Conservation (phyloP, 2,797 vertebrate species). For the Epinephelus malabaricus region DNA sequence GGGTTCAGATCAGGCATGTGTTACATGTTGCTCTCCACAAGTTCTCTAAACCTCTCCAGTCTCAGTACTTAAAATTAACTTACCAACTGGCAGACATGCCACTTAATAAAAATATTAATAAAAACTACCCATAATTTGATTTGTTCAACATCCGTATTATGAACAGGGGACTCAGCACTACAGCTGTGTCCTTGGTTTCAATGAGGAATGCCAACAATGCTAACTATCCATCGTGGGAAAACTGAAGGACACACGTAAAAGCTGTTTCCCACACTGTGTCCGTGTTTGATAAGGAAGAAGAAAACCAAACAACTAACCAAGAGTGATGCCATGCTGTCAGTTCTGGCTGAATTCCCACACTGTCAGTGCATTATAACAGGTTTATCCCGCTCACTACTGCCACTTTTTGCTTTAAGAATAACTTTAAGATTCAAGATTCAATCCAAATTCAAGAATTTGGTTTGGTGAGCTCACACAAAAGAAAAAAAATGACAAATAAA, state of each 20-base stretch:
- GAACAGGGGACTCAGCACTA: slow-evolving; percentile 4
- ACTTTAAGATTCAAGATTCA: not conserved
- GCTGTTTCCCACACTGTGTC: slow-evolving; percentile 65
- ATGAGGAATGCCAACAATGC: slow-evolving; percentile 72
- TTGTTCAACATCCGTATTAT: slow-evolving; percentile 5
- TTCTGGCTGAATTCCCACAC: slow-evolving; percentile 26
- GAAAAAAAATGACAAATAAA: not conserved
- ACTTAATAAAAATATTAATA: not conserved
- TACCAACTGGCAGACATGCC: not conserved
- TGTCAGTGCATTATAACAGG: not conserved
- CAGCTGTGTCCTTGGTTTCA: slow-evolving; percentile 57
- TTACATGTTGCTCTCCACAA: not conserved
- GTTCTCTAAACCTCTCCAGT: not conserved
- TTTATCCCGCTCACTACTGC: slow-evolving; percentile 3
- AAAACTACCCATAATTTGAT: slow-evolving; percentile 25
- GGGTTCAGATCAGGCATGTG: slow-evolving; percentile 6
- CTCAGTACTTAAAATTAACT: slow-evolving; percentile 10
- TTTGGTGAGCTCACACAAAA: not conserved
- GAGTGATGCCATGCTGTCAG: slow-evolving; percentile 34
- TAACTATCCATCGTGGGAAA: slow-evolving; percentile 60
- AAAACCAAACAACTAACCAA: slow-evolving; percentile 18
- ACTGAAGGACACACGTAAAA: slow-evolving; percentile 49
- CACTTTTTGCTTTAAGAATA: not conserved
- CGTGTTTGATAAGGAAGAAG: slow-evolving; percentile 44
- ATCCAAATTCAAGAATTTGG: not conserved